These are phyloP conservation scores for Athetis lepigone DNA, from an alignment of 2,888 invertebrate species.

Conservation along the genomic window DNA sequence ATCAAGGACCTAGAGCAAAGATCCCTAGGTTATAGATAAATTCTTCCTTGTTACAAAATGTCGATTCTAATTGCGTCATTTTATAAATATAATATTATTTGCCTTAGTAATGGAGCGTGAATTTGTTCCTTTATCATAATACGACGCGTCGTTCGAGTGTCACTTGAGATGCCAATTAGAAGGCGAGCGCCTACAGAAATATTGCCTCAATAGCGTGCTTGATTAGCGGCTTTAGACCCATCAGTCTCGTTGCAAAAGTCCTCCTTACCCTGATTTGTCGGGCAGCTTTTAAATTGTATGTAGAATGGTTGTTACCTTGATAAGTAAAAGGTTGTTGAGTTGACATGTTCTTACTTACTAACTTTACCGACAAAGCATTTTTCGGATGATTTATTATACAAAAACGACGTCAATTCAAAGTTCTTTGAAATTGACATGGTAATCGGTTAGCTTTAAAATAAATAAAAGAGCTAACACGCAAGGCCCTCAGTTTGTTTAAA, in stretches of 20 bases:
- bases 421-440: background rate
- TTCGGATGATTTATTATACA: background rate
- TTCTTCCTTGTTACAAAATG: background rate
- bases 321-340: background rate
- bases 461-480: background rate
- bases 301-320: too few species aligned
- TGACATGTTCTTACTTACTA: background rate
- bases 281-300: too few species aligned
- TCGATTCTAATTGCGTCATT: background rate
- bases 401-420: background rate
- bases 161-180: slow-evolving; percentile 37
- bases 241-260: slow-evolving; percentile 11
- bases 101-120: too few species aligned
- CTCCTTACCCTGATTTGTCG: slow-evolving; percentile 11
- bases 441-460: background rate
- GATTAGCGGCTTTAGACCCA: slow-evolving; percentile 29
- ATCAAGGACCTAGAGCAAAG: too few species aligned
- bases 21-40: background rate
- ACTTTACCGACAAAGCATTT: background rate
- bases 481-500: background rate
- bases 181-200: slow-evolving; percentile 23
- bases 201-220: slow-evolving; percentile 33
- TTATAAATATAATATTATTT: too few species aligned
- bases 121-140: slow-evolving; percentile 68
- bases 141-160: slow-evolving; percentile 57